Conservation (phyloP, 2,797 vertebrate species). For the Sternotherus odoratus region DNA sequence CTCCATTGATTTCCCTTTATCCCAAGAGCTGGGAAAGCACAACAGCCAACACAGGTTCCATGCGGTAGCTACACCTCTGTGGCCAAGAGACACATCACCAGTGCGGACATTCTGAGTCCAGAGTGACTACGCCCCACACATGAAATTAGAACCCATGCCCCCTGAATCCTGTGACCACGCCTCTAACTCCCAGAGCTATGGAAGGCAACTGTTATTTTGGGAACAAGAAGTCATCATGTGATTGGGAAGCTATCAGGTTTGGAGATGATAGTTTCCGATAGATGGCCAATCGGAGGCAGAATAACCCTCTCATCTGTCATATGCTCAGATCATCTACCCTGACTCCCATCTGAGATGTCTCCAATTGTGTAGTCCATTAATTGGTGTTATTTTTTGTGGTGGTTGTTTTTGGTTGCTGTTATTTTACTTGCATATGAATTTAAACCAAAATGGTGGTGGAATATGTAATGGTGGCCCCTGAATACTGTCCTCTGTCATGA, state of each 20-base stretch:
- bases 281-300: fast-evolving
- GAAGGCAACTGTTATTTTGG: background rate
- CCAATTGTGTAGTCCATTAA: background rate
- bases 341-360: background rate
- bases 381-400: background rate
- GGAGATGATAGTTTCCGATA: background rate
- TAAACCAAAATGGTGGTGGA: background rate
- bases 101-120: too few relatives aligned
- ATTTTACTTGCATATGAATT: background rate
- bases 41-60: background rate
- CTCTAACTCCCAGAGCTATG: too few relatives aligned
- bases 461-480: too few relatives aligned
- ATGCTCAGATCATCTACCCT: background rate
- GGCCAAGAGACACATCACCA: too few relatives aligned
- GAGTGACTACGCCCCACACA: too few relatives aligned
- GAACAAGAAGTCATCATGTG: background rate
- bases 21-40: background rate
- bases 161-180: too few relatives aligned
- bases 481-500: too few relatives aligned
- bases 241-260: slow-evolving; percentile 13
- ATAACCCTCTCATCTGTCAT: background rate
- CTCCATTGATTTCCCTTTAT: background rate
- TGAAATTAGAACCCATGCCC: too few relatives aligned
- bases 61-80: background rate
- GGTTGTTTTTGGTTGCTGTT: background rate